Base-by-base conservation (phyloP, 2,113 vertebrate species). In the Colinus virginianus region DNA sequence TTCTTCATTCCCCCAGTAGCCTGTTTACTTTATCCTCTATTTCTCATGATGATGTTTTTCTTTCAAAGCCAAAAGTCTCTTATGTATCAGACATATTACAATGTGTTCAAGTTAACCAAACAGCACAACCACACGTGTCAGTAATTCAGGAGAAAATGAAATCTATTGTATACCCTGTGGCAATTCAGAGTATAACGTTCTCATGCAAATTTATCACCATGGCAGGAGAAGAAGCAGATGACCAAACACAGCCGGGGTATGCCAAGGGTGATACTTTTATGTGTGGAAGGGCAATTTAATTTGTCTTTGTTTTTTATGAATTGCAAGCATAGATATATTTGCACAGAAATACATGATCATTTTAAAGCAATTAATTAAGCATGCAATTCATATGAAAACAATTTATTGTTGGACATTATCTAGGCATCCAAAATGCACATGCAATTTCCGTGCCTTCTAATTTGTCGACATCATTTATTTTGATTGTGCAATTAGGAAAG, bases 401-500 rank as follows among this genome's bases (percentile, higher is more conserved):
- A 95, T 92, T 88, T 96, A 92, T 92, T 96, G 63, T 93, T 78
- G 93, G 90, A 97, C 90, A 95, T 96, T 96, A 97, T 97, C 91
- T 89, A 88, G 79, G 87, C 82, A 96, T 94, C 90, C 88, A 96
- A 97, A 97, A 96, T 95, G 88, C 84, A 93, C 68, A 79, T 95
- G 87, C 53, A 36, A 95, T 98, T 97, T 97, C 92, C 92, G 53
- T 90, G 93, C 87, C 67, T 97, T 96, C 88, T 97, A 96, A 97
- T 97, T 97, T 97, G 85, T 90, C 14, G 62, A 90, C 91, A 95
- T 97, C 90, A 96, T 97, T 97, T 97, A 97, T 96, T 98, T 98
- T 97, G 96, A 97, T 97, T 96, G 84, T 93, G 84, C 92, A 98
- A 97, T 97, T 98, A 98, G 77, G 92, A 95, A 97, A 96, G 85